phyloP scores from a whole-genome alignment of 2,113 vertebrate species.

The Shinisaurus crocodilurus region DNA sequence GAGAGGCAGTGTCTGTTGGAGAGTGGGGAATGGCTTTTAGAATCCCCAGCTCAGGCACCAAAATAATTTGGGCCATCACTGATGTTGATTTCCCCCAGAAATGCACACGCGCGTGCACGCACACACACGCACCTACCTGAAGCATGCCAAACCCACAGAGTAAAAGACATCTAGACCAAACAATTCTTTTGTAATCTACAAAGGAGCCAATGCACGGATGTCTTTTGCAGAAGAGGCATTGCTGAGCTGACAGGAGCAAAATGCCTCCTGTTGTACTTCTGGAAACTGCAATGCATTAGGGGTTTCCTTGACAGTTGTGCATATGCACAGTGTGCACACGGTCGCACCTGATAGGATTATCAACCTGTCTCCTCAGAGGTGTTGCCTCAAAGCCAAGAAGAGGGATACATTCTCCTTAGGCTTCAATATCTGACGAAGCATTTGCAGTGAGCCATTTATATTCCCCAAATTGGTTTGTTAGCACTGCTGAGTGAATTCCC shows the following conservation, averaged over 20 bases:
- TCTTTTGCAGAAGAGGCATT: background rate
- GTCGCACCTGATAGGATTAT: conserved; percentile 27
- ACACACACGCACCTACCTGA: no score
- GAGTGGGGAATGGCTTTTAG: no score
- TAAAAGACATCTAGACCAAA: conserved; percentile 40
- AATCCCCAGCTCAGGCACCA: background rate
- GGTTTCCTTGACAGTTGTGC: conserved; percentile 30
- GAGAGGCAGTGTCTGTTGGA: background rate
- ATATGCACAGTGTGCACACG: background rate
- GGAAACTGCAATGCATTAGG: background rate
- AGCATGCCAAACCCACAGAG: background rate
- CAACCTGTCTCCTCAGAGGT: conserved; percentile 30
- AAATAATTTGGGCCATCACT: background rate
- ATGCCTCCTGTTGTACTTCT: background rate
- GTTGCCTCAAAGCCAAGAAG: conserved; percentile 26
- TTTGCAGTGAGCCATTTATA: background rate
- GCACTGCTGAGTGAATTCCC: conserved; percentile 3
- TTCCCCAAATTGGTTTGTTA: conserved; percentile 15
- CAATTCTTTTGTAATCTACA: background rate
- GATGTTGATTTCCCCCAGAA: background rate
- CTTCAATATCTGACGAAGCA: background rate
- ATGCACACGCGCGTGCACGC: no score
- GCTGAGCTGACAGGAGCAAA: background rate
- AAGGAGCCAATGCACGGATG: background rate
- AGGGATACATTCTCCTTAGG: background rate